Percentiles rank a stretch among this genome's conserved stretches.
Evolutionary conservation across 2,797 vertebrate species (phyloP).

Genomic region (Crenuchus spilurus): DNA sequence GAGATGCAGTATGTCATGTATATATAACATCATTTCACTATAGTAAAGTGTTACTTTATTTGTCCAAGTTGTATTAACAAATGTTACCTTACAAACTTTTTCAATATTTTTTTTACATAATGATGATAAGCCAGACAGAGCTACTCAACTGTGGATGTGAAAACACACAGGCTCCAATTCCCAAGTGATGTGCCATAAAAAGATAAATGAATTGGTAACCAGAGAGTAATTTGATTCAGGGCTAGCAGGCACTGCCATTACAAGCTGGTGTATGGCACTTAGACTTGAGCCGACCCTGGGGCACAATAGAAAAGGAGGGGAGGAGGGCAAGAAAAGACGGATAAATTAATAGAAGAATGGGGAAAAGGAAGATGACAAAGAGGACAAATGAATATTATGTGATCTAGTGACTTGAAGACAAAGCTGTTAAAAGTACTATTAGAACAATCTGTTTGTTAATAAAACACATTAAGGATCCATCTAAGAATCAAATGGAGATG

Average conservation of each 20-base stretch:
- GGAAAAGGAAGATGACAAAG: slow-evolving; percentile 8
- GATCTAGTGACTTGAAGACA: slow-evolving; percentile 33
- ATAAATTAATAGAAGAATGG: neutral
- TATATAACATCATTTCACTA: too few relatives aligned
- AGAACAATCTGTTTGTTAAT: slow-evolving; percentile 34
- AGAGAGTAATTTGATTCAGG: slow-evolving; percentile 53
- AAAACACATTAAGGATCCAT: slow-evolving; percentile 32
- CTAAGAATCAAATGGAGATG: slow-evolving; percentile 11
- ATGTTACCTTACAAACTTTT: too few relatives aligned
- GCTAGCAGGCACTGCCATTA: slow-evolving; percentile 38
- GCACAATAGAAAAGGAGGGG: slow-evolving; percentile 14
- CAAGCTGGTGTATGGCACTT: slow-evolving; percentile 36
- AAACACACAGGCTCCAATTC: slow-evolving; percentile 35
- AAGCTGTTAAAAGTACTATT: slow-evolving; percentile 10
- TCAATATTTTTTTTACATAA: too few relatives aligned
- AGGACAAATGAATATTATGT: neutral
- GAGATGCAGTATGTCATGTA: too few relatives aligned
- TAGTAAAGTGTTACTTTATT: too few relatives aligned
- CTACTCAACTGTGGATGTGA: neutral
- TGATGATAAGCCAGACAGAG: neutral
- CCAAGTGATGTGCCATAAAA: slow-evolving; percentile 42
- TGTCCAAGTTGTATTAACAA: too few relatives aligned
- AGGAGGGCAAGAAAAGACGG: neutral
- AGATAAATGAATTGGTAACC: slow-evolving; percentile 59
- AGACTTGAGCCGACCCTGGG: slow-evolving; percentile 24